Percentiles rank a stretch among this genome's conserved stretches.
Evolutionary conservation across 2,888 invertebrate species (phyloP).

Genomic region (Alloscopus bannaensis): DNA sequence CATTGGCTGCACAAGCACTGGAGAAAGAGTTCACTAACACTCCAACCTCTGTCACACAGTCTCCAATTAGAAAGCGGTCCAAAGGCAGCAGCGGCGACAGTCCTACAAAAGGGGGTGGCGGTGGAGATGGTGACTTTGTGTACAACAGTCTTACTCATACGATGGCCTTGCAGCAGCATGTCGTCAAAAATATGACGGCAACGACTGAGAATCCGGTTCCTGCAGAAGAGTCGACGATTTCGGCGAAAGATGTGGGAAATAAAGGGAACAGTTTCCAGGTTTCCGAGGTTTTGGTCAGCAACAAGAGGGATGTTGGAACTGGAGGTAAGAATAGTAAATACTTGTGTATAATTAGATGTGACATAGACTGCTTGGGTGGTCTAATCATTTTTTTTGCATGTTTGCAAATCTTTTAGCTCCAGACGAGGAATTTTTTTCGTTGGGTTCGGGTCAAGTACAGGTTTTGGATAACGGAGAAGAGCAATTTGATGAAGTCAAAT

Average conservation of each 20-base stretch:
- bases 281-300: conserved; percentile 47
- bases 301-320: conserved; percentile 53
- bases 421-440: conserved; percentile 52
- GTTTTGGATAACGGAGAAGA: conserved; percentile 50
- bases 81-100: conserved; percentile 40
- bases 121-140: conserved; percentile 52
- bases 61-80: conserved; percentile 51
- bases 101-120: not conserved
- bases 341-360: not conserved
- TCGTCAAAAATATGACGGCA: not conserved
- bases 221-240: too few relatives aligned
- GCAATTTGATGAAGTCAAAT: conserved; percentile 57
- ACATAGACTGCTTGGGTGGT: not conserved
- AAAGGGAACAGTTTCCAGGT: conserved; percentile 28
- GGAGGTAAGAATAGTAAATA: conserved; percentile 29
- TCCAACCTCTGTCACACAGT: conserved; percentile 35
- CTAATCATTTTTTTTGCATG: too few relatives aligned
- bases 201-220: not conserved
- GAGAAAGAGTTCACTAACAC: conserved; percentile 1
- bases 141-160: conserved; percentile 54
- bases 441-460: conserved; percentile 47
- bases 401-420: conserved; percentile 47
- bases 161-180: conserved; percentile 48
- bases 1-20: not conserved
- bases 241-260: conserved; percentile 2